Percentiles rank a stretch among this genome's conserved stretches.
Conservation (phyloP, 2,888 invertebrate species). For the Lasioglossum zephyrum region DNA sequence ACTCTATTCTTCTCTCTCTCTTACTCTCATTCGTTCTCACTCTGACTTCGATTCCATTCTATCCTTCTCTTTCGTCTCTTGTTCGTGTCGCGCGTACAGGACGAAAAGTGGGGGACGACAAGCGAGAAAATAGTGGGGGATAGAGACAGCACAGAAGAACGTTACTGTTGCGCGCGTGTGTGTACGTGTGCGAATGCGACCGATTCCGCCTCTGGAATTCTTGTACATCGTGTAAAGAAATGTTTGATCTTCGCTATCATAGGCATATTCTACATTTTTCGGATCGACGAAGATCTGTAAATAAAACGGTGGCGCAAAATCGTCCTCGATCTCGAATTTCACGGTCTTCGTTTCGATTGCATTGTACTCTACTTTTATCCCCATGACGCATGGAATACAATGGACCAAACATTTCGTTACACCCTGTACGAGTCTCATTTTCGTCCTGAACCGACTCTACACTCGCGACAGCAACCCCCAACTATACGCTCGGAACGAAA, state of each 20-base stretch:
- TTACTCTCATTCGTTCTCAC: background rate
- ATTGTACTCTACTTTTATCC: too few species aligned
- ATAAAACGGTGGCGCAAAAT: too few species aligned
- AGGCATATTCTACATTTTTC: too few species aligned
- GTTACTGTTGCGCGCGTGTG: slow-evolving; percentile 3
- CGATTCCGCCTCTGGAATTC: background rate
- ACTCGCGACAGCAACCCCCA: slow-evolving; percentile 4
- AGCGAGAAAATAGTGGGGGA: slow-evolving; percentile 56
- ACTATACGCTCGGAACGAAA: background rate
- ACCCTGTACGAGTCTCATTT: too few species aligned
- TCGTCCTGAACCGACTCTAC: background rate
- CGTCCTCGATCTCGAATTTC: too few species aligned
- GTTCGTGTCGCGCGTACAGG: slow-evolving; percentile 43
- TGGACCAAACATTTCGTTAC: too few species aligned
- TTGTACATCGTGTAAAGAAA: background rate
- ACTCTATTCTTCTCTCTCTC: background rate
- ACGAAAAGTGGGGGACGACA: slow-evolving; percentile 32
- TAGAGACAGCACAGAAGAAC: slow-evolving; percentile 56
- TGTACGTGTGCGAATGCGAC: background rate
- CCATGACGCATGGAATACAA: too few species aligned
- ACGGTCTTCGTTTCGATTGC: too few species aligned
- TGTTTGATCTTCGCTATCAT: too few species aligned
- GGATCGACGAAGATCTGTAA: too few species aligned
- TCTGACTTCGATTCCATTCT: background rate
- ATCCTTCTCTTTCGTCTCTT: background rate